These are phyloP conservation scores for Aurelia aurita DNA, from an alignment of 30 jellyfish, hydroid and myxozoan genomes.

Conservation along the genomic window DNA sequence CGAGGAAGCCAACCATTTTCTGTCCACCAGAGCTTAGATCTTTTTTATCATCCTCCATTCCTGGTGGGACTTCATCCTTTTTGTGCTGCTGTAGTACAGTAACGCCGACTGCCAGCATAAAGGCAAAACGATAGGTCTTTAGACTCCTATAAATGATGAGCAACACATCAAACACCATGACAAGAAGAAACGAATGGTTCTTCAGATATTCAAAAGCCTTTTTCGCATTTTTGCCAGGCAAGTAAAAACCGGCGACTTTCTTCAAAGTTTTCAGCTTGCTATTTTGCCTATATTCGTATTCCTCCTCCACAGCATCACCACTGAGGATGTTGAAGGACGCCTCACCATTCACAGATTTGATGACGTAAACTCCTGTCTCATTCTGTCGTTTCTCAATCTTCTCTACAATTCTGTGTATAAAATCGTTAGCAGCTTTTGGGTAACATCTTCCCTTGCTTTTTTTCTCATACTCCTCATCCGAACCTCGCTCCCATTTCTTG, in stretches of 20 bases:
- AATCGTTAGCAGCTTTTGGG: conserved; percentile 9
- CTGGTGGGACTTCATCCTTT: neutral
- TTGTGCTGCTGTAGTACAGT: conserved; percentile 17
- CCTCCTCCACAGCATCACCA: conserved; percentile 57
- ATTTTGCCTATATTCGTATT: conserved; percentile 29
- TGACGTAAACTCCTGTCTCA: neutral
- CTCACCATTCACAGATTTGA: conserved; percentile 24
- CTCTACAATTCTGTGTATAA: conserved; percentile 21
- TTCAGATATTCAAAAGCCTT: conserved; percentile 19
- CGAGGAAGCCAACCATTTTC: conserved; percentile 27
- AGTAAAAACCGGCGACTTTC: conserved; percentile 18
- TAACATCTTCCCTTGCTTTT: conserved; percentile 25
- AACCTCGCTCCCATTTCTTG: conserved; percentile 25
- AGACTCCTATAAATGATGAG: conserved; percentile 37
- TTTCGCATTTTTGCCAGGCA: conserved; percentile 3
- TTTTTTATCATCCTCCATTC: neutral
- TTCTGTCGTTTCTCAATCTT: neutral
- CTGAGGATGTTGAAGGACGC: conserved; percentile 19
- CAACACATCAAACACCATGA: conserved; percentile 40
- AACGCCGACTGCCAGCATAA: conserved; percentile 61
- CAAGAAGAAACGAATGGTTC: conserved; percentile 15
- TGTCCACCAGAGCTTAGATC: conserved; percentile 32
- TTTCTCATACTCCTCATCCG: conserved; percentile 36
- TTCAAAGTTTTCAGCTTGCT: neutral
- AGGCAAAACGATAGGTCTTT: conserved; percentile 60